phyloP scores from a whole-genome alignment of 35 echinoderm and acorn worm species.

The Eucidaris tribuloides region DNA sequence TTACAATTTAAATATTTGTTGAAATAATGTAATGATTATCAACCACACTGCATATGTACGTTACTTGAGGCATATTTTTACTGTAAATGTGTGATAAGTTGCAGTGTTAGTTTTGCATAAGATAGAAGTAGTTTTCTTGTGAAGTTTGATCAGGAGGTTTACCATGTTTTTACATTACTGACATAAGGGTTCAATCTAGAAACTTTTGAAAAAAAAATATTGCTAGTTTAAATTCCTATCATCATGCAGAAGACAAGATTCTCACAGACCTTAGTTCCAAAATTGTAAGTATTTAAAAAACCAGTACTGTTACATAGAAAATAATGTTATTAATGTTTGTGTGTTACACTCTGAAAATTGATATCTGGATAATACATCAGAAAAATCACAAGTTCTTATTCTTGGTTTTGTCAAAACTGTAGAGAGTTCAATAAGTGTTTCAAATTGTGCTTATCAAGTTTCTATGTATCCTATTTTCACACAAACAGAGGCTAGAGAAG shows the following conservation, averaged over 20 bases:
- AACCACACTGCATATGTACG: background rate
- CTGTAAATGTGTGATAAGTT: background rate
- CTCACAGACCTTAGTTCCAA: no score
- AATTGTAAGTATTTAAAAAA: no score
- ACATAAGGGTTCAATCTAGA: no score
- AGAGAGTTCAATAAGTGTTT: background rate
- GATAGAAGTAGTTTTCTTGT: background rate
- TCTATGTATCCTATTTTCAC: background rate
- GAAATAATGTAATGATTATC: no score
- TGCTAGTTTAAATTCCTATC: no score
- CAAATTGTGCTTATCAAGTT: background rate
- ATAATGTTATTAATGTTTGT: background rate
- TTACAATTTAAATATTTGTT: no score
- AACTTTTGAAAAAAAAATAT: no score
- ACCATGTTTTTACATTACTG: no score
- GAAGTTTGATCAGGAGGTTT: no score
- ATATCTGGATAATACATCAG: background rate
- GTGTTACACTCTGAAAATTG: background rate
- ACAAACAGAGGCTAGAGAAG: constrained; percentile 45
- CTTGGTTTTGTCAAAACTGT: background rate
- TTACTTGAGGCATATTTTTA: background rate
- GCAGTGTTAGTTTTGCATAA: background rate
- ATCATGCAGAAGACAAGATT: no score
- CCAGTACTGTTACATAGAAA: no score
- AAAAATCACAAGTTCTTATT: background rate